phyloP scores from a whole-genome alignment of 2,797 vertebrate species.

The Tenualosa ilisha region DNA sequence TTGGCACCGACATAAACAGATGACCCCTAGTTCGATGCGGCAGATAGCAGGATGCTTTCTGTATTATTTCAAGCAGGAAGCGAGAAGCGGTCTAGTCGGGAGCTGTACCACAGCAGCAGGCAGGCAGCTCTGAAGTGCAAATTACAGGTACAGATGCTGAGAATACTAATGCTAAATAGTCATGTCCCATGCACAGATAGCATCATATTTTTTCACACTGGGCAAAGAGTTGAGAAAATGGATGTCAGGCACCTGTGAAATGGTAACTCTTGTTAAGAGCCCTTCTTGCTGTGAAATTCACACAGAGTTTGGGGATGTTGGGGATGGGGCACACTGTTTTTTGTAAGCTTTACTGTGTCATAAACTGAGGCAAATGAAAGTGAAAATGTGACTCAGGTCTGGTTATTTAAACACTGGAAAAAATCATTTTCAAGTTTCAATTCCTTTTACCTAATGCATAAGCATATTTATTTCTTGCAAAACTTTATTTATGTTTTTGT shows the following conservation, averaged over 20 bases:
- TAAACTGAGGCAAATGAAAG: background rate
- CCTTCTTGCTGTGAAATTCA: conserved; percentile 23
- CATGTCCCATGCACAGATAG: conserved; percentile 27
- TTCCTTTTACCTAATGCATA: background rate
- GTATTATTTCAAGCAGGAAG: conserved; percentile 26
- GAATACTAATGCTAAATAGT: conserved; percentile 43
- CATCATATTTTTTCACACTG: conserved; percentile 21
- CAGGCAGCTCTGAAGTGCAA: conserved; percentile 47
- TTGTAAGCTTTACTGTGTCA: background rate
- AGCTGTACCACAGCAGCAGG: conserved; percentile 34
- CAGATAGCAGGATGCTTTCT: conserved; percentile 57
- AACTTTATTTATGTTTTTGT: no score
- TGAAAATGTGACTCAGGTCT: background rate
- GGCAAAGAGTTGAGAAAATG: conserved; percentile 32
- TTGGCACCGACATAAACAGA: conserved; percentile 71
- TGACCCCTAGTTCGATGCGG: conserved; percentile 58
- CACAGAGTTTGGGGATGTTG: background rate
- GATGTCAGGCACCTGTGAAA: conserved; percentile 33
- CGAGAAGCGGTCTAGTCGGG: conserved; percentile 39
- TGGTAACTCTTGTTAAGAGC: conserved; percentile 26
- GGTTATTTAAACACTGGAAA: background rate
- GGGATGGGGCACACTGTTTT: background rate
- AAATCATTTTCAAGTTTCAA: background rate
- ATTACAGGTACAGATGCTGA: conserved; percentile 29
- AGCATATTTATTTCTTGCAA: background rate